Base-by-base conservation (phyloP, 2,113 vertebrate species). In the Damaliscus lunatus region DNA sequence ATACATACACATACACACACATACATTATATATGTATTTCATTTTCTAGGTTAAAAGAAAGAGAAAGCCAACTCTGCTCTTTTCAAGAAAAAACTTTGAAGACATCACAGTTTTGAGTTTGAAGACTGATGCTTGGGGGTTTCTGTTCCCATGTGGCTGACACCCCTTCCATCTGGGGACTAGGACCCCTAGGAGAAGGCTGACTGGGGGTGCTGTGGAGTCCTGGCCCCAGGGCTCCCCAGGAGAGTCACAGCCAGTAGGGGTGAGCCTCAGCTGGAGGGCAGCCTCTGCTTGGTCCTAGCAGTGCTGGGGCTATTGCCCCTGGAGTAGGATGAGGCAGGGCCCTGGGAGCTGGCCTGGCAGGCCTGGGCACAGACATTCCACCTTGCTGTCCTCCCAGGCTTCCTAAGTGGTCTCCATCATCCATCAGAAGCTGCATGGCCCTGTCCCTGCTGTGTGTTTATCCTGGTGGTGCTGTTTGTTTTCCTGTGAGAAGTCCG, bases 201-300 rank as follows among this genome's bases (percentile, higher is more conserved):
- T 60, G 33, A 16, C 33, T 9, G 12, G 40, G 48, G 46, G 5
- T 2, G 15, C 53, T 50, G 19, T 1, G 4, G 13, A 21, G 7
- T 31, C n/a, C 71, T 25, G 50, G 60, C 16, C 14, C 10, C n/a
- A 3, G 71, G 53, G 50, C 33, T 29, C 52, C 46, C 29, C 46
- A 21, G 52, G 31, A 19, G n/a, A 9, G 5, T 9, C 4, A 0
- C 11, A 59, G 86, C n/a, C 3, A 4, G 31, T 5, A 12, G 9
- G 2, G 16, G 13, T 31, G 43, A 52, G 25, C 43, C 14, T 29
- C 2, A 1, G 25, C 46, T 10, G 90, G 27, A 50, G 25, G 50
- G 25, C 43, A 40, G 25, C 53, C 48, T 81, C 10, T 19, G 46
- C 71, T 57, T 1, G 3, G 17, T 57, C 71, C 74, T 3, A 36